Conservation (phyloP, 2,113 vertebrate species). For the Beaufortia kweichowensis region DNA sequence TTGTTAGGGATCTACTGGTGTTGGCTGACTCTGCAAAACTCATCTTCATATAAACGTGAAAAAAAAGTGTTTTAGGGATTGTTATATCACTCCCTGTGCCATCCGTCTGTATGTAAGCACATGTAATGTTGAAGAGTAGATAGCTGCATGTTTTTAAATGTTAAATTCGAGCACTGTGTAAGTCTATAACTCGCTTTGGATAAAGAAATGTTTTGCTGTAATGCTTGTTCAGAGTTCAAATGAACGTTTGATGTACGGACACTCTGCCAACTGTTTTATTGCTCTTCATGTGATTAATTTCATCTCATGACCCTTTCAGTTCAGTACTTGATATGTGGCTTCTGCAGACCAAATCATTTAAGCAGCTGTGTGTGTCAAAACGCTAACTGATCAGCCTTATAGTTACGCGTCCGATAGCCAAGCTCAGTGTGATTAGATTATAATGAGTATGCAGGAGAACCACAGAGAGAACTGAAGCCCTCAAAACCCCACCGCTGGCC, state of each 20-base stretch:
- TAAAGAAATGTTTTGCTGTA: neutral
- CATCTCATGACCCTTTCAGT: neutral
- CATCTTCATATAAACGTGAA: no score
- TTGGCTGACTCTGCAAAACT: no score
- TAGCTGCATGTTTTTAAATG: neutral
- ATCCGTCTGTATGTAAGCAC: no score
- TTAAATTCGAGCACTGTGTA: no score
- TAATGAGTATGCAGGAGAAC: slow-evolving; percentile 32
- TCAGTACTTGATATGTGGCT: slow-evolving; percentile 10
- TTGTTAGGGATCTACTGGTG: no score
- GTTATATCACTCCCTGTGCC: no score
- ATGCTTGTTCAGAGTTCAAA: neutral
- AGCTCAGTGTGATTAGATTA: slow-evolving; percentile 46
- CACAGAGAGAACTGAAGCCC: slow-evolving; percentile 10
- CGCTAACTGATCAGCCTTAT: slow-evolving; percentile 15
- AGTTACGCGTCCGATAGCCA: slow-evolving; percentile 12
- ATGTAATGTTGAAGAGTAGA: neutral
- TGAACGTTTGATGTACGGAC: neutral
- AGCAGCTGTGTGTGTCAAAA: slow-evolving; percentile 19
- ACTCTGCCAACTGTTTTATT: slow-evolving; percentile 10
- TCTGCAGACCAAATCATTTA: slow-evolving; percentile 20
- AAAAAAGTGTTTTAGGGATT: no score
- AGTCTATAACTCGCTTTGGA: no score
- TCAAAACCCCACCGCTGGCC: slow-evolving; percentile 47
- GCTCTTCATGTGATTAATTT: slow-evolving; percentile 2